Conservation (phyloP, 2,797 vertebrate genomes). For the Scomberomorus guttatus region DNA sequence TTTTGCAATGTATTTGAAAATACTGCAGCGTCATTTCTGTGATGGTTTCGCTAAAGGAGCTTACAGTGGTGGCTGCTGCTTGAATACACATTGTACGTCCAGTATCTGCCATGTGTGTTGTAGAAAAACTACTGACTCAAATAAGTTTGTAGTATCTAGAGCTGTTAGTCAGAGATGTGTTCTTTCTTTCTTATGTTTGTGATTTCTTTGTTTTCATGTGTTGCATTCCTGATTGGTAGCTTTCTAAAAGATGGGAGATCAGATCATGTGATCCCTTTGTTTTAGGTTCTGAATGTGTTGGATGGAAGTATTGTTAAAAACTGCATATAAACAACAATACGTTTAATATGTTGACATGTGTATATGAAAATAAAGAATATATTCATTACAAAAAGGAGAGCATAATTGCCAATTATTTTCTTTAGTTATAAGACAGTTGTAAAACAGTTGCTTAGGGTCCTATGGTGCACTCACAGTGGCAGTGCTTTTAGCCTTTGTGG, state of each 20-base stretch:
- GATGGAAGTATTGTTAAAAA: constrained; percentile 41
- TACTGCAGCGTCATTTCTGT: not conserved
- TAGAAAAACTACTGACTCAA: constrained; percentile 10
- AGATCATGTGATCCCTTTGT: constrained; percentile 32
- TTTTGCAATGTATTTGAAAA: constrained; percentile 28
- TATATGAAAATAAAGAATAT: constrained; percentile 76
- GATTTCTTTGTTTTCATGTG: constrained; percentile 33
- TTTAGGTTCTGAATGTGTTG: constrained; percentile 54
- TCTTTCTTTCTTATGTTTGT: constrained; percentile 11
- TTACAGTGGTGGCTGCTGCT: constrained; percentile 28
- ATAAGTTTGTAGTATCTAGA: constrained; percentile 11
- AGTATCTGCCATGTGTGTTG: not conserved
- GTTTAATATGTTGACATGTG: constrained; percentile 59
- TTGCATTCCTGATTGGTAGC: constrained; percentile 15
- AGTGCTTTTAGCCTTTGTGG: not conserved
- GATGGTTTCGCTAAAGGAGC: constrained; percentile 1
- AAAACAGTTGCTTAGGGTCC: not conserved
- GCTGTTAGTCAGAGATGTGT: constrained; percentile 2
- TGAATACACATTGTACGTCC: constrained; percentile 19
- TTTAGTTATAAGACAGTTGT: not conserved
- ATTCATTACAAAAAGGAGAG: constrained; percentile 44
- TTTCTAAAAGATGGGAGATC: constrained; percentile 19
- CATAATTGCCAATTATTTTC: not conserved
- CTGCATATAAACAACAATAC: constrained; percentile 40
- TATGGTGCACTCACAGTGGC: not conserved